Conservation (phyloP, 2,888 invertebrate species). For the Liposcelis brunnea region DNA sequence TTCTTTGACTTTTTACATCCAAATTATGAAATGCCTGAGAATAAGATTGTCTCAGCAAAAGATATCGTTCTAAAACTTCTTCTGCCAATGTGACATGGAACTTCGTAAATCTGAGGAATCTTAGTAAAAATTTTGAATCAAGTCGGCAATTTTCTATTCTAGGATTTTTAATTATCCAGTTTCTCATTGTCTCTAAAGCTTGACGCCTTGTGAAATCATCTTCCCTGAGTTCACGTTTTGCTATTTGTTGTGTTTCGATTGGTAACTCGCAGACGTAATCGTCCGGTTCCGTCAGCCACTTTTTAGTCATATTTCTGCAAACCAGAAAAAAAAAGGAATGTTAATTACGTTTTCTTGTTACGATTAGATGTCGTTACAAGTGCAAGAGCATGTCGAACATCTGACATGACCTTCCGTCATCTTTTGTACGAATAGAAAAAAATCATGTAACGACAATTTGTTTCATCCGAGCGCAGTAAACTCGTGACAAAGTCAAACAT, state of each 20-base stretch:
- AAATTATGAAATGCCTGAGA: constrained; percentile 59
- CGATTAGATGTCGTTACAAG: no score
- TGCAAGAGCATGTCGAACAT: no score
- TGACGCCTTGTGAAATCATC: constrained; percentile 44
- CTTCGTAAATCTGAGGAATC: constrained; percentile 60
- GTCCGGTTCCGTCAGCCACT: constrained; percentile 42
- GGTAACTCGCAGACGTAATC: constrained; percentile 43
- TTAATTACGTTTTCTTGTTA: no score
- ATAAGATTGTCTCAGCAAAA: constrained; percentile 67
- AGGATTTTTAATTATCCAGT: constrained; percentile 54
- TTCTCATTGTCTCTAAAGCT: constrained; percentile 45
- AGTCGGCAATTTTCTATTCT: constrained; percentile 45
- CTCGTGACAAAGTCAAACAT: no score
- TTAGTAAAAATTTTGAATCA: constrained; percentile 60
- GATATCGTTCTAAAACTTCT: constrained; percentile 70
- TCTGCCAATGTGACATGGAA: constrained; percentile 65
- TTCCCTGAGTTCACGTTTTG: constrained; percentile 49
- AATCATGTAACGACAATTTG: no score
- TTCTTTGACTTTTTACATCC: constrained; percentile 56
- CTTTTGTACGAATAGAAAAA: no score
- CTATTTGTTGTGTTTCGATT: constrained; percentile 41
- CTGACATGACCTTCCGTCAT: no score
- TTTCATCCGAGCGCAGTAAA: no score
- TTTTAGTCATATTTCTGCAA: not conserved
- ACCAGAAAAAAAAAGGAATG: not conserved